Evolutionary conservation across 2,797 vertebrate genomes (phyloP).

Genomic region (Sphaeramia orbicularis): DNA sequence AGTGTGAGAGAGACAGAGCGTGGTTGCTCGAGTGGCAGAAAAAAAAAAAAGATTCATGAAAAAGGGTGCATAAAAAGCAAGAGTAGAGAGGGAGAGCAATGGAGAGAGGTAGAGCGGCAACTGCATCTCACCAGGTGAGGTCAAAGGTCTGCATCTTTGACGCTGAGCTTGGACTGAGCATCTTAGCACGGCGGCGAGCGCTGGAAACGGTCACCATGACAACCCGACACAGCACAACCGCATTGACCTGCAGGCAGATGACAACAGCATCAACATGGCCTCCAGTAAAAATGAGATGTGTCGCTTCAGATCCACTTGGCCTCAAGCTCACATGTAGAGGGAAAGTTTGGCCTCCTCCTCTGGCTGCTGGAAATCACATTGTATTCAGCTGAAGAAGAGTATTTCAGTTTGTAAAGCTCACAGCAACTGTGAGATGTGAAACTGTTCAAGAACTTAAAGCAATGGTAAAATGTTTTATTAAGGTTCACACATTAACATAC

Average conservation of each 20-base stretch:
- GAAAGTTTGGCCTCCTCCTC: conserved; percentile 12
- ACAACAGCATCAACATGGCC: conserved; percentile 59
- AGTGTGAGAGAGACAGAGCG: conserved; percentile 7
- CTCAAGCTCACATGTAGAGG: conserved; percentile 34
- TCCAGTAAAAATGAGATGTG: conserved; percentile 20
- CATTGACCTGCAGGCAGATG: conserved; percentile 87
- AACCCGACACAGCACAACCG: conserved; percentile 90
- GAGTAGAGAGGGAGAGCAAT: conserved; percentile 19
- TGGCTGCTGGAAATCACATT: conserved; percentile 22
- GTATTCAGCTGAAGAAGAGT: background rate
- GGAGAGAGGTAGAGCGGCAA: conserved; percentile 23
- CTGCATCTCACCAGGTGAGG: conserved; percentile 90
- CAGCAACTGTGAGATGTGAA: background rate
- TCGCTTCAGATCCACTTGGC: conserved; percentile 48
- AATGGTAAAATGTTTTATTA: background rate
- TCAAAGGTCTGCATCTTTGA: conserved; percentile 87
- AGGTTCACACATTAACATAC: too few species aligned
- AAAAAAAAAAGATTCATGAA: conserved; percentile 20
- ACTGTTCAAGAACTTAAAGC: background rate
- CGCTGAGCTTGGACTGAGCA: conserved; percentile 90
- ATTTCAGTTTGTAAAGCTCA: conserved; percentile 1
- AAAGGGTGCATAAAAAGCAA: conserved; percentile 21
- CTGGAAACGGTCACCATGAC: conserved; percentile 93
- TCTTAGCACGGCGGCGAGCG: conserved; percentile 86
- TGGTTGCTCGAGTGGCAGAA: conserved; percentile 1